phyloP scores from a whole-genome alignment of 2,797 vertebrate species.

The Oreortyx pictus region DNA sequence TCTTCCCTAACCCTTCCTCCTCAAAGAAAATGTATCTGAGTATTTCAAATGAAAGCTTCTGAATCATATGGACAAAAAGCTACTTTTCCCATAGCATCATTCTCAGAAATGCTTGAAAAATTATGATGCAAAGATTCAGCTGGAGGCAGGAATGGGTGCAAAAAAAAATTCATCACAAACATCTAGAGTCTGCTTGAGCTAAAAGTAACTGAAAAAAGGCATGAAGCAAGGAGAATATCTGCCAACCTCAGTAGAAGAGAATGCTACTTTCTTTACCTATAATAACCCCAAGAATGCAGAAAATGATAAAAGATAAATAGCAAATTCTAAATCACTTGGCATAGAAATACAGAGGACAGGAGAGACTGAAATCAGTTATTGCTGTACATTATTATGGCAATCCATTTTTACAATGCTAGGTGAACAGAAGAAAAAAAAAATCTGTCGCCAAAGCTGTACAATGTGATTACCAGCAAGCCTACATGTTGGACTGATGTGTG shows the following conservation, averaged over 20 bases:
- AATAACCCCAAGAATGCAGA: not conserved
- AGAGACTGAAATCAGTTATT: not conserved
- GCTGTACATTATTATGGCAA: not conserved
- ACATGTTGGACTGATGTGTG: not conserved
- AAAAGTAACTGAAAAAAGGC: slow-evolving; percentile 45
- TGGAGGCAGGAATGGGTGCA: slow-evolving; percentile 42
- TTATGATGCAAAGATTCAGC: slow-evolving; percentile 45
- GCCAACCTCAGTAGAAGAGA: not conserved
- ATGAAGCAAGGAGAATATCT: slow-evolving; percentile 4
- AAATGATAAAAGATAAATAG: not conserved
- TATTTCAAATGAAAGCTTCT: slow-evolving; percentile 20
- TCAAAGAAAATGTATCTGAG: not conserved
- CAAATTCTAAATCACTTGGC: not conserved
- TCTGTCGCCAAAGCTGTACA: not conserved
- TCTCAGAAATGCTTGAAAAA: slow-evolving; percentile 33
- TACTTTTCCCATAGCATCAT: slow-evolving; percentile 3
- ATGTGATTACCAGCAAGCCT: not conserved
- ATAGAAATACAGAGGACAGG: not conserved
- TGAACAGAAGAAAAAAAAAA: not conserved
- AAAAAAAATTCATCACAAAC: slow-evolving; percentile 52
- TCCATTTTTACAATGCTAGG: not conserved
- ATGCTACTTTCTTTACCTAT: not conserved
- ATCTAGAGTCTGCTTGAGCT: slow-evolving; percentile 25
- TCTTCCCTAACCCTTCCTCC: not conserved
- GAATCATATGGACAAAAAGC: slow-evolving; percentile 9